Evolutionary conservation across 1,140 invertebrate genomes (phyloP).

Genomic region (Brachystomella parvula): DNA sequence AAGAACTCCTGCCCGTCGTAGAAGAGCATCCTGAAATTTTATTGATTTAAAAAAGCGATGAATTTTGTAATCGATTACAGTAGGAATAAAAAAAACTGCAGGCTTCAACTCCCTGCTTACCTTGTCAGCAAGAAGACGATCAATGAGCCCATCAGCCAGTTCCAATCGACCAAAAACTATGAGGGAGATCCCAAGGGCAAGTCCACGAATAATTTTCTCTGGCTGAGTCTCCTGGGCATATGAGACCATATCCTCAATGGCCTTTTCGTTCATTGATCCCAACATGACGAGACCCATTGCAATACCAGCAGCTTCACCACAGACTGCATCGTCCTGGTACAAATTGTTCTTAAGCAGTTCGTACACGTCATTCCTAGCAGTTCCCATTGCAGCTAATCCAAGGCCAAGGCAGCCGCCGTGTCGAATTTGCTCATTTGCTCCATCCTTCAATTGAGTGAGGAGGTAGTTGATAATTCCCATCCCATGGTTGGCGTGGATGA

Average conservation of each 20-base stretch:
- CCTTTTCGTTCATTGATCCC: conserved; percentile 77
- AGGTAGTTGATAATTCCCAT: conserved; percentile 93
- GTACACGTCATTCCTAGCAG: conserved; percentile 85
- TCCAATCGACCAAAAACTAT: conserved; percentile 95
- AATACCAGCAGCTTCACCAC: conserved; percentile 94
- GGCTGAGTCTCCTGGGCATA: conserved; percentile 90
- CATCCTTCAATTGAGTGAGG: conserved; percentile 72
- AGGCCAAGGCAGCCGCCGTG: conserved; percentile 96
- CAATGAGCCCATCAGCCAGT: conserved; percentile 89
- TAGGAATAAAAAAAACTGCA: background rate
- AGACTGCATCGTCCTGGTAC: conserved; percentile 97
- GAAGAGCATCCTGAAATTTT: conserved; percentile 58
- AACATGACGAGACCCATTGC: conserved; percentile 99
- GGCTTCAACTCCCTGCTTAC: conserved; percentile 14
- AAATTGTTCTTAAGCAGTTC: conserved; percentile 93
- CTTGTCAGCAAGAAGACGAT: conserved; percentile 72
- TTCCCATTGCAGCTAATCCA: conserved; percentile 83
- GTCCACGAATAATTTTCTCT: conserved; percentile 92
- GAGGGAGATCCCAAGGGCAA: conserved; percentile 91
- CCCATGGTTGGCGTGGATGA: conserved; percentile 99
- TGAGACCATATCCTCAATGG: conserved; percentile 90
- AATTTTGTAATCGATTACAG: conserved; percentile 14
- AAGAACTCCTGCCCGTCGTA: conserved; percentile 90
- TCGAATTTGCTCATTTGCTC: conserved; percentile 61
- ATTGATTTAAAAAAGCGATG: conserved; percentile 11